Evolutionary conservation across 1,140 invertebrate genomes (phyloP), one percentile per base, ranked within the genome.

Genomic region (Stegodyphus dumicola): DNA sequence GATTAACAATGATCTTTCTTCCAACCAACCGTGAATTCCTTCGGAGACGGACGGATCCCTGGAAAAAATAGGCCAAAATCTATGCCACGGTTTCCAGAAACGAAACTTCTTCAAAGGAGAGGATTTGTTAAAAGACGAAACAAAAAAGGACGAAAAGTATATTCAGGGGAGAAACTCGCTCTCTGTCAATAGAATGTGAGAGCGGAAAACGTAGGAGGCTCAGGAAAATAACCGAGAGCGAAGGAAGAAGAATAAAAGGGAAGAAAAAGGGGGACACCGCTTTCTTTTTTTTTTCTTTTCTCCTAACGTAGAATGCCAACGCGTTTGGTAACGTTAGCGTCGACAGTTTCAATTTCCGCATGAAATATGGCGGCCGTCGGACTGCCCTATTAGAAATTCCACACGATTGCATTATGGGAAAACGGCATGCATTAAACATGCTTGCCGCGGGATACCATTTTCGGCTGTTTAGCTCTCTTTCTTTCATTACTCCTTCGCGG

Each of bases 401-500:
- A 70, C 65, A 49, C 56, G 67, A 79, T 70, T 52, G 67, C 18
- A n/a, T 79, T 79, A 79, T 79, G 77, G 53, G 53, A 79, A 79
- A 70, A 70, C 66, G 66, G 10, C 49, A 70, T 79, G 77, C 65
- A 79, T 79, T 79, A 79, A 79, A 79, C 77, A 79, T 79, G 48
- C 33, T 77, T 77, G 56, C 64, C 5, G 48, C 13, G 6, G 64
- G 76, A n/a, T 17, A 67, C 17, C 76, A 49, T 48, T 18, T 77
- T 77, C 67, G 76, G 76, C 76, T 52, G 17, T 17, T 33, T 33
- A 33, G 33, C 33, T 1, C 33, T 33, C 33, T 33, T 33, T 33
- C 33, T 33, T 33, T 33, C 33, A 33, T 33, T 33, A 33, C 3
- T 33, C 33, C 33, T 33, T 33, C 3, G 33, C 1, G 3, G 33